Conservation (phyloP, 2,888 invertebrate genomes). For the Monochamus alternatus region DNA sequence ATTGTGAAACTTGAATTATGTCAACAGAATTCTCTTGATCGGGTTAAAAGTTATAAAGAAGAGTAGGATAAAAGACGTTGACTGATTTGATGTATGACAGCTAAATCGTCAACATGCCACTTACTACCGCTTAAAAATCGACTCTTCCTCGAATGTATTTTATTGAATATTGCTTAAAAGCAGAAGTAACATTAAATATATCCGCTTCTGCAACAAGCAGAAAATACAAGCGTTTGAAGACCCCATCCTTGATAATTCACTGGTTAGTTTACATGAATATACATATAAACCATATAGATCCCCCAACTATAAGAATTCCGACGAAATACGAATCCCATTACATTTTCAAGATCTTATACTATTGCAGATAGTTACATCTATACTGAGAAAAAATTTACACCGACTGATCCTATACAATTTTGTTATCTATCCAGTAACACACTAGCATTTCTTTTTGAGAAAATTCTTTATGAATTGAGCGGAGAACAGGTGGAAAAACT, state of each 20-base stretch:
- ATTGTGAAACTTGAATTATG: conserved; percentile 27
- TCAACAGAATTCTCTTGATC: no score
- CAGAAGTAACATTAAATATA: no score
- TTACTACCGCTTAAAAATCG: background rate
- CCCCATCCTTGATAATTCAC: background rate
- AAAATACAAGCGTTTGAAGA: conserved; percentile 9
- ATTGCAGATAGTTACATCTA: conserved; percentile 38
- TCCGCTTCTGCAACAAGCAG: background rate
- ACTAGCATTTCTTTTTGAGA: no score
- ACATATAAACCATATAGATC: conserved; percentile 16
- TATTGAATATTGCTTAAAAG: background rate
- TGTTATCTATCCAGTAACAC: conserved; percentile 32
- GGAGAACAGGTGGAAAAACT: conserved; percentile 20
- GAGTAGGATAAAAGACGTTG: background rate
- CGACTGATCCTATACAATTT: conserved; percentile 18
- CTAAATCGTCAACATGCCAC: background rate
- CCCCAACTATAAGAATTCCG: background rate
- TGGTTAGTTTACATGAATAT: background rate
- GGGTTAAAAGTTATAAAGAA: no score
- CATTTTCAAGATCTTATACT: conserved; percentile 39
- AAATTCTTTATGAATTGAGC: conserved; percentile 34
- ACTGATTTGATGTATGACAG: background rate
- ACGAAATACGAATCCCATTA: conserved; percentile 12
- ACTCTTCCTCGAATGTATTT: background rate
- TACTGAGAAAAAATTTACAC: conserved; percentile 33